Percentiles rank a stretch among this genome's conserved stretches.
phyloP scores from a whole-genome alignment of 1,140 invertebrate species.

The Zaprionus lachaisei region DNA sequence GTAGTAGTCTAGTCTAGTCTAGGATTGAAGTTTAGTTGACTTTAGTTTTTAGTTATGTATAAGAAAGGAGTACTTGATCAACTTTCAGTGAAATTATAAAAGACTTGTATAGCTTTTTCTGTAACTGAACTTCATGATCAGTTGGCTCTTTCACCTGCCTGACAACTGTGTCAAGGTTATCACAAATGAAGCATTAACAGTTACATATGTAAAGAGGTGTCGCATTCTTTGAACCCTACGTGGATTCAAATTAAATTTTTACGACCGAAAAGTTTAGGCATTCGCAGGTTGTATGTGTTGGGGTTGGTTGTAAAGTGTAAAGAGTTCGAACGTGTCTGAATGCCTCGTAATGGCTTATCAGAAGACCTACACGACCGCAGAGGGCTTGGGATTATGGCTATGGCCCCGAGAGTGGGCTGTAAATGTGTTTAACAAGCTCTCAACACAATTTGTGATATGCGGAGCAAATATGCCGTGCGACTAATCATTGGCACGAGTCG shows the following conservation, averaged over 20 bases:
- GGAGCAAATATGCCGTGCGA: constrained; percentile 17
- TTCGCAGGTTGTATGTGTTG: neutral
- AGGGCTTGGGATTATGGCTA: constrained; percentile 16
- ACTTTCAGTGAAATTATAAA: too few relatives aligned
- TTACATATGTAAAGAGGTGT: neutral
- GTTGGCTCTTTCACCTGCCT: neutral
- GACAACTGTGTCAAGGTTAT: neutral
- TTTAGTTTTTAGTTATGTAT: too few relatives aligned
- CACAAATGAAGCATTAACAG: neutral
- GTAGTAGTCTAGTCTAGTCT: too few relatives aligned
- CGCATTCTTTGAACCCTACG: constrained; percentile 20
- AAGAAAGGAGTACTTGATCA: too few relatives aligned
- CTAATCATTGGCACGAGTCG: constrained; percentile 74
- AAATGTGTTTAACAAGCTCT: constrained; percentile 40
- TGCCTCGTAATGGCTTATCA: constrained; percentile 41
- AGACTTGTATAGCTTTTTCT: neutral
- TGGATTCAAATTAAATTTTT: constrained; percentile 14
- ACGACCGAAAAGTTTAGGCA: neutral
- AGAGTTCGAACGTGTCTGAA: constrained; percentile 48
- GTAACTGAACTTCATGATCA: neutral
- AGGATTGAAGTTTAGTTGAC: too few relatives aligned
- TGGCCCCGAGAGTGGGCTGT: constrained; percentile 7
- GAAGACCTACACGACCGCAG: constrained; percentile 19
- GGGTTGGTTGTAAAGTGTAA: constrained; percentile 17
- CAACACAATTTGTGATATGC: constrained; percentile 26